phyloP scores from a whole-genome alignment of 2,888 invertebrate species.

The Drosophila rellima region DNA sequence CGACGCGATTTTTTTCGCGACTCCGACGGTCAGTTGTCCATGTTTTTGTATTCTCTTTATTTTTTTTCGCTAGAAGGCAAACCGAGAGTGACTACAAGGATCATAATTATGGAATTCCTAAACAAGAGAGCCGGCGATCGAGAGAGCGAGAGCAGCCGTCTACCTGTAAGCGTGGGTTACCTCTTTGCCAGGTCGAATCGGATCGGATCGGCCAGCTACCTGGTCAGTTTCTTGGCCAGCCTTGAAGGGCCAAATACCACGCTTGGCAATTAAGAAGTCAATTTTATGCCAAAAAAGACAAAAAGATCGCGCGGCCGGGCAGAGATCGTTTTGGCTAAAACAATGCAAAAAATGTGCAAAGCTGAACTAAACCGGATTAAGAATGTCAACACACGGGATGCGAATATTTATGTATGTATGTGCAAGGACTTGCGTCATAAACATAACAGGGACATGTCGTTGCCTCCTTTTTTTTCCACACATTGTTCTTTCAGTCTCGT shows the following conservation, averaged over 20 bases:
- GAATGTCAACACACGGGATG: constrained; percentile 54
- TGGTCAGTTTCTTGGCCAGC: constrained; percentile 13
- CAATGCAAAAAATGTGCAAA: constrained; percentile 76
- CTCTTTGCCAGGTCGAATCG: constrained; percentile 48
- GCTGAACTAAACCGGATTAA: constrained; percentile 81
- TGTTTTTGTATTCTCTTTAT: constrained; percentile 40
- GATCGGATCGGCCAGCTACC: constrained; percentile 24
- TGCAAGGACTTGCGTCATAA: constrained; percentile 73
- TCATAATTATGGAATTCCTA: constrained; percentile 83
- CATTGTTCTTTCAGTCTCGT: constrained; percentile 13
- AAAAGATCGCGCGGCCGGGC: constrained; percentile 40
- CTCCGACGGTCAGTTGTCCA: constrained; percentile 22
- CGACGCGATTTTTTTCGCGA: constrained; percentile 73
- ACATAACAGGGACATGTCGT: constrained; percentile 29
- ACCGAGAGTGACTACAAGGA: constrained; percentile 54
- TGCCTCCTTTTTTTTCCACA: constrained; percentile 12
- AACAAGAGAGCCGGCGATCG: constrained; percentile 60
- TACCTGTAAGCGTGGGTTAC: constrained; percentile 77
- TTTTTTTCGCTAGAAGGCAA: constrained; percentile 71
- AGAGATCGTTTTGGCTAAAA: constrained; percentile 38
- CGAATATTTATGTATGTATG: no score
- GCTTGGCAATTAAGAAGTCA: constrained; percentile 80
- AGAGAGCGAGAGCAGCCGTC: constrained; percentile 18
- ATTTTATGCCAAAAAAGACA: constrained; percentile 67
- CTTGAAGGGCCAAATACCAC: constrained; percentile 47